phyloP scores from a whole-genome alignment of 2,113 vertebrate genomes.

The Pica pica region DNA sequence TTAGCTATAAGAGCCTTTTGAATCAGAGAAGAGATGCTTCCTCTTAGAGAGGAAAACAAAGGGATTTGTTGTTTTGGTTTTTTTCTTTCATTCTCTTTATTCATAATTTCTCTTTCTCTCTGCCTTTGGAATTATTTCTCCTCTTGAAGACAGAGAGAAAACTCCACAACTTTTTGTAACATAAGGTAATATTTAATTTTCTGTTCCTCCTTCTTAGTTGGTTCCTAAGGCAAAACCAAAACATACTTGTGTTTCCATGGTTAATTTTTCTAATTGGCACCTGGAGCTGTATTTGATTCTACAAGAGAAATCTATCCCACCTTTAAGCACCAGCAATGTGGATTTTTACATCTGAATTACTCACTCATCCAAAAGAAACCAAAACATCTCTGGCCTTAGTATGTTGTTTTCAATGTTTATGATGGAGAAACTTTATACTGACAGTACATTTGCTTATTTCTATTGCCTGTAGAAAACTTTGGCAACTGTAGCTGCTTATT shows the following conservation, averaged over 20 bases:
- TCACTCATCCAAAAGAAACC: too few relatives aligned
- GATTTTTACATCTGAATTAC: too few relatives aligned
- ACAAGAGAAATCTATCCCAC: not conserved
- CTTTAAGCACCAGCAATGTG: too few relatives aligned
- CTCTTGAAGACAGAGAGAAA: not conserved
- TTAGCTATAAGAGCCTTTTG: not conserved
- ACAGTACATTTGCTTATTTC: not conserved
- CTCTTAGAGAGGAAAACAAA: not conserved
- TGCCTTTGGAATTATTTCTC: not conserved
- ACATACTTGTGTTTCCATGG: not conserved
- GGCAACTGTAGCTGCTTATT: not conserved
- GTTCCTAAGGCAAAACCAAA: not conserved
- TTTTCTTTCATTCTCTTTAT: not conserved
- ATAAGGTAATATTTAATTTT: not conserved
- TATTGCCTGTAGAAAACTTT: not conserved
- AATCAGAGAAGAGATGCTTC: not conserved
- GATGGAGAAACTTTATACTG: too few relatives aligned
- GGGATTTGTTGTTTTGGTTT: not conserved
- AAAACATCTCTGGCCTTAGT: too few relatives aligned
- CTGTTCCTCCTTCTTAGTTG: not conserved
- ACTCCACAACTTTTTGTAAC: not conserved
- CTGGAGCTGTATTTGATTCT: not conserved
- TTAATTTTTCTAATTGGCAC: not conserved
- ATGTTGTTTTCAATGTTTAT: too few relatives aligned
- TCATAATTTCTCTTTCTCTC: not conserved